These are phyloP conservation scores for Riparia riparia DNA, from an alignment of 2,113 vertebrate species.

Conservation along the genomic window DNA sequence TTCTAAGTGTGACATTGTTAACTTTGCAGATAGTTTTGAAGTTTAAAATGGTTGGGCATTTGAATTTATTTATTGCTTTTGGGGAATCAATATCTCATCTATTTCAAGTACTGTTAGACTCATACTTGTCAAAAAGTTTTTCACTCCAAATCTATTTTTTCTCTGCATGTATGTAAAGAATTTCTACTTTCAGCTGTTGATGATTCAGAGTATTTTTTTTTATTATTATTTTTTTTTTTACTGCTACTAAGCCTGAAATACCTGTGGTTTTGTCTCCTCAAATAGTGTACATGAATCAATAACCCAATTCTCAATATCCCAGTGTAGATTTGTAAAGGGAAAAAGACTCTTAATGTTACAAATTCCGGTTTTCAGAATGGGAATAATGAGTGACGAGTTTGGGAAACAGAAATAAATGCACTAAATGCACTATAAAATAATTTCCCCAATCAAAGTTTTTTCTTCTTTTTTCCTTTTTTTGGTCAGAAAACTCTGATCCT, in stretches of 20 bases:
- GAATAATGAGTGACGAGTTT: not conserved
- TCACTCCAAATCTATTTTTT: not conserved
- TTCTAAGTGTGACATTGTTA: not conserved
- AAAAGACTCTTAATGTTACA: not conserved
- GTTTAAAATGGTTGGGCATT: not conserved
- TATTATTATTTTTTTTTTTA: not conserved
- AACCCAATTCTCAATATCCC: not conserved
- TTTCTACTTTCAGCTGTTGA: not conserved
- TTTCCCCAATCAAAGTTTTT: not conserved
- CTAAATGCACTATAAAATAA: not conserved
- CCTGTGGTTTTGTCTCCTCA: constrained; percentile 1
- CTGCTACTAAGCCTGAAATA: constrained; percentile 19
- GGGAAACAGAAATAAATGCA: not conserved
- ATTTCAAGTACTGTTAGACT: constrained; percentile 15
- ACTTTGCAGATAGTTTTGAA: not conserved
- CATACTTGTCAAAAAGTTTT: constrained; percentile 28
- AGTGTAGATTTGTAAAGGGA: not conserved
- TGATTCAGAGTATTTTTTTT: not conserved
- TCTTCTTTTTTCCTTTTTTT: not conserved
- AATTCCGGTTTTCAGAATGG: not conserved
- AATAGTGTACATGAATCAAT: not conserved
- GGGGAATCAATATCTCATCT: constrained; percentile 50
- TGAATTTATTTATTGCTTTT: not conserved
- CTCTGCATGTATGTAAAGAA: not conserved
- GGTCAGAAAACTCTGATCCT: not conserved